phyloP scores from a whole-genome alignment of 2,888 invertebrate species.

The Cyclophora punctaria region DNA sequence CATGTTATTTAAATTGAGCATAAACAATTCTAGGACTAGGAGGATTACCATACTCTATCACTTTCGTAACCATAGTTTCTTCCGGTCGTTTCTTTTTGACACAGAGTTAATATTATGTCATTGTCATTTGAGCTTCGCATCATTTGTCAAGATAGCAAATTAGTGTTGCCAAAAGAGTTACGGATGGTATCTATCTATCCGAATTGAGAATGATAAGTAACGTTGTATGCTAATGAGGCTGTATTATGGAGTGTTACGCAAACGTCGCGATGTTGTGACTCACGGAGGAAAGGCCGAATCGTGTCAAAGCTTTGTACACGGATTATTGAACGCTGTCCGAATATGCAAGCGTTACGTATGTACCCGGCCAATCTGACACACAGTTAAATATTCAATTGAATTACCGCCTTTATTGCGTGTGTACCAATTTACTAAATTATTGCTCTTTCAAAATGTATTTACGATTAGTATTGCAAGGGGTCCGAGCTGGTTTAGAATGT shows the following conservation, averaged over 20 bases:
- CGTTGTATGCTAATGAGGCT: constrained; percentile 24
- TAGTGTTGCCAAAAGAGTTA: constrained; percentile 11
- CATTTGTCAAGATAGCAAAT: constrained; percentile 9
- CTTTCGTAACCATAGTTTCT: too few relatives aligned
- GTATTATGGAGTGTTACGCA: constrained; percentile 27
- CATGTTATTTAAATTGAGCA: too few relatives aligned
- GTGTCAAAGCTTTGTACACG: constrained; percentile 15
- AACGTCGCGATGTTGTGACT: constrained; percentile 22
- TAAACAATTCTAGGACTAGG: too few relatives aligned
- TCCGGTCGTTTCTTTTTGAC: too few relatives aligned
- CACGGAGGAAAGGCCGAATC: constrained; percentile 23
- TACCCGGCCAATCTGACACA: neutral
- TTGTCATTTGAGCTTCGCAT: too few relatives aligned
- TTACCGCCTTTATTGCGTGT: constrained; percentile 3
- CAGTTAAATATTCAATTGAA: constrained; percentile 3
- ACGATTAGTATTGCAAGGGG: neutral
- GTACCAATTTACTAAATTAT: neutral
- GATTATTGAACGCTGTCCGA: constrained; percentile 9
- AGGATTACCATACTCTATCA: too few relatives aligned
- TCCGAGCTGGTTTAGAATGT: constrained; percentile 1
- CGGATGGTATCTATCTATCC: constrained; percentile 3
- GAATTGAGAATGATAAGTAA: constrained; percentile 24
- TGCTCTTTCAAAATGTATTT: neutral
- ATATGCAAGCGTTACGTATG: constrained; percentile 11
- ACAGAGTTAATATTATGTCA: too few relatives aligned